A percentile compares a stretch with the other conserved stretches of the same genome.
These are phyloP conservation scores for Conopomorpha cramerella DNA, from an alignment of 1,140 invertebrate species.

Conservation along the genomic window DNA sequence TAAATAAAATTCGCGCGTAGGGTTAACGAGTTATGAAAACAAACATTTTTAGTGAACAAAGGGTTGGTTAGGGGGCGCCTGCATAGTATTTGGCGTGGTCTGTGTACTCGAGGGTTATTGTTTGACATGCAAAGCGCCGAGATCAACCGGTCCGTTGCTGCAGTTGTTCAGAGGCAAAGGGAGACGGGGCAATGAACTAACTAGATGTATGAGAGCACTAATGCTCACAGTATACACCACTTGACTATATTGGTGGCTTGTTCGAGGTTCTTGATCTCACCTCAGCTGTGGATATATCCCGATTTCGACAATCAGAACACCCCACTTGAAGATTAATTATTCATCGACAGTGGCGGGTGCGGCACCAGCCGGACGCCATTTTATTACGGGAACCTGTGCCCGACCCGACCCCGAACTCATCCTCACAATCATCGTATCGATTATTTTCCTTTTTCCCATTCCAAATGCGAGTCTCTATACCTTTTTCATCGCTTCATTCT, in stretches of 20 bases:
- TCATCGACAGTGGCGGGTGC: conserved; percentile 2
- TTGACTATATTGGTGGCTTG: no score
- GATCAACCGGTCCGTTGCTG: conserved; percentile 21
- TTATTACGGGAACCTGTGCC: conserved; percentile 14
- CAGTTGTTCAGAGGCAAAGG: no score
- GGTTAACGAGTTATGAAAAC: conserved; percentile 43
- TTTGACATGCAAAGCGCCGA: conserved; percentile 48
- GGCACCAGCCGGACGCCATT: conserved; percentile 7
- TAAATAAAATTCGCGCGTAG: conserved; percentile 37
- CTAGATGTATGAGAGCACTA: no score
- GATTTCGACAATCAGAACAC: conserved; percentile 3
- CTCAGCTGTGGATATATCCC: no score
- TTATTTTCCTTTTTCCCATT: conserved; percentile 13
- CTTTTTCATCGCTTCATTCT: conserved; percentile 13
- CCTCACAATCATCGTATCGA: conserved; percentile 20
- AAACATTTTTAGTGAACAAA: conserved; percentile 37
- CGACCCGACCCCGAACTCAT: conserved; percentile 13
- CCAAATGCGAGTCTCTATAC: no score
- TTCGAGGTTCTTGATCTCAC: no score
- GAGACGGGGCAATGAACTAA: no score
- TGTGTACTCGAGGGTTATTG: conserved; percentile 42
- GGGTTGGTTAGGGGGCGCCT: conserved; percentile 30
- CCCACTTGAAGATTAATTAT: conserved; percentile 6
- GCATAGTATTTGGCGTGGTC: conserved; percentile 35
- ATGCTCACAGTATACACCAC: no score